Evolutionary conservation across 2,113 vertebrate species (phyloP).

Genomic region (Tichodroma muraria): DNA sequence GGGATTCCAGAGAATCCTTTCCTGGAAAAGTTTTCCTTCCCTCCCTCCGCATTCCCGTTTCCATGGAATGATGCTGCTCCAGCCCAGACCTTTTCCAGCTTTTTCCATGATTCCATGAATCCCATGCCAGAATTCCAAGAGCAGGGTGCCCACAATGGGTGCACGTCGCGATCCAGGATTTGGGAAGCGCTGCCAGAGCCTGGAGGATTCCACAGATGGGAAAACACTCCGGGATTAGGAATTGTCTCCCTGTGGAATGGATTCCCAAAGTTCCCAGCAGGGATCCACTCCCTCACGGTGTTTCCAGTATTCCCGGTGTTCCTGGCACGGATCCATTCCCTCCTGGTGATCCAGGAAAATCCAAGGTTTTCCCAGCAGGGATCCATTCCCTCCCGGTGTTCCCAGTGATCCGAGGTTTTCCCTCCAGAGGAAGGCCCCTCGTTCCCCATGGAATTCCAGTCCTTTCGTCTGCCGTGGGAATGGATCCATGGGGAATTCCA

Average conservation of each 20-base stretch:
- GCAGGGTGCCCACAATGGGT: not conserved
- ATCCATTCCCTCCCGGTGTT: not conserved
- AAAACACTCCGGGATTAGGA: accelerated
- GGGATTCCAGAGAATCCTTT: not conserved
- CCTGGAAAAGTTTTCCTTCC: not conserved
- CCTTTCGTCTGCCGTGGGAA: not conserved
- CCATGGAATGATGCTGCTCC: not conserved
- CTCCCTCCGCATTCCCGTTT: not conserved
- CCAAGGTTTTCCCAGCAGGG: too few relatives aligned
- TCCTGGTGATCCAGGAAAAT: not conserved
- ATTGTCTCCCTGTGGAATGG: not conserved
- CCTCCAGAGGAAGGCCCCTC: not conserved
- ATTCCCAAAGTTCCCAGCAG: not conserved
- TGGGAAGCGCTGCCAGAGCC: not conserved
- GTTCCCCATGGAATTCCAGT: not conserved
- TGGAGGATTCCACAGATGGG: not conserved
- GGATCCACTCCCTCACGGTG: not conserved
- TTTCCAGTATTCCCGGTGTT: not conserved
- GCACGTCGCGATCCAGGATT: not conserved
- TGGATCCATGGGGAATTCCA: not conserved
- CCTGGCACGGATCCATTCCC: not conserved
- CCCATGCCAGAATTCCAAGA: not conserved
- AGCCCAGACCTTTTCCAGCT: not conserved
- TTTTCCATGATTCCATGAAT: not conserved
- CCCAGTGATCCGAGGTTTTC: not conserved